Percentiles rank a stretch among this genome's conserved stretches.
Conservation (phyloP, 2,797 vertebrate species). For the Antrozous pallidus region DNA sequence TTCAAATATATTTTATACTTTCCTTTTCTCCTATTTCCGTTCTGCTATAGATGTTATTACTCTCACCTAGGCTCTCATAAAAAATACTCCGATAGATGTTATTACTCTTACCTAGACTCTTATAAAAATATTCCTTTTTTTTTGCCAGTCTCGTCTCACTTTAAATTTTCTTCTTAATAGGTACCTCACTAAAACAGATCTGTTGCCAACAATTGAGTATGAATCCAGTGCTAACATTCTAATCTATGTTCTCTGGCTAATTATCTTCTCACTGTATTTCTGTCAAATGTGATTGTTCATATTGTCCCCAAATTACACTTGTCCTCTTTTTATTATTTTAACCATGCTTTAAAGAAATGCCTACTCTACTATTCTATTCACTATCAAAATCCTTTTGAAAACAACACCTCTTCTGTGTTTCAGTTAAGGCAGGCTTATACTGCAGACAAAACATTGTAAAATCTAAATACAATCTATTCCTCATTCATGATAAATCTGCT, state of each 20-base stretch:
- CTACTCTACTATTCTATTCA: background rate
- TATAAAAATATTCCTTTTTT: background rate
- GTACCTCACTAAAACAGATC: background rate
- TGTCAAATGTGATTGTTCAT: background rate
- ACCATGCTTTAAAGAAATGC: background rate
- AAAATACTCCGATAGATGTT: background rate
- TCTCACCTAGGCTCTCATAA: background rate
- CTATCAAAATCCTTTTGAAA: background rate
- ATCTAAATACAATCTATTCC: background rate
- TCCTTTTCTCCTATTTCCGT: background rate
- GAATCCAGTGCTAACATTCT: background rate
- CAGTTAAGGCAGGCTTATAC: background rate
- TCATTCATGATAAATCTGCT: background rate
- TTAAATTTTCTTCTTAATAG: conserved; percentile 7
- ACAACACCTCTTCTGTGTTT: background rate
- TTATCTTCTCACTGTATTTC: background rate
- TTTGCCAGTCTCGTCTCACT: background rate
- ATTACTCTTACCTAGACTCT: too few relatives aligned
- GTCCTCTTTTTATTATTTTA: background rate
- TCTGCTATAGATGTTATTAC: background rate
- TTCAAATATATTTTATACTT: background rate
- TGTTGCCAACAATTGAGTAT: background rate
- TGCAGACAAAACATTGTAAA: background rate
- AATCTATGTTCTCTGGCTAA: background rate
- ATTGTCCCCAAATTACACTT: background rate